Evolutionary conservation across 2,888 invertebrate species (phyloP), one percentile per base, ranked within the genome.

Genomic region (Sminthurinus aureus): DNA sequence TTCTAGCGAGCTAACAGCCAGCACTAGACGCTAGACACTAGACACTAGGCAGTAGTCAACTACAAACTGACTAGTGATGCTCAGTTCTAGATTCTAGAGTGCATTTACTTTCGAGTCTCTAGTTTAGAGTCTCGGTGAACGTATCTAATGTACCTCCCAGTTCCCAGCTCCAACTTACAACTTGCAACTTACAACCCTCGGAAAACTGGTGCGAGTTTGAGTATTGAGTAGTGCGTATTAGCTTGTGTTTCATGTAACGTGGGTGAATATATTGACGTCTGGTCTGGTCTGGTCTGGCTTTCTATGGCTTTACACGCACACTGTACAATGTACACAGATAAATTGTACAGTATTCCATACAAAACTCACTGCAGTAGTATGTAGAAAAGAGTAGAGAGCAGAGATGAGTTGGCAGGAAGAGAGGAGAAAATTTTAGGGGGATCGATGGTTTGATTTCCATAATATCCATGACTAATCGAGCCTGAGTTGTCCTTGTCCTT

Each of bases 381-480:
- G 15, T 71, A 20, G 15, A 20, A n/a, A 26, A 26, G 6, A n/a
- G 74, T 22, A 38, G 3, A 38, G 12, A 71, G 51, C 20, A 69
- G 69, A 79, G 79, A 79, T 79, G 79, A 79, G 69, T 79, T 79
- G 74, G 80, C 73, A 81, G 79, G 69, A 67, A 66, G 69, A 50
- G 69, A 24, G 24, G 69, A 20, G n/a, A 51, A 52, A 75, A 24
- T 71, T 52, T 50, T 15, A 18, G 71, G 69, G 79, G 79, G 71
- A 81, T 81, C 58, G 58, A 81, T 81, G 73, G 73, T 83, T 74
- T 83, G 81, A 86, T 86, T 86, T 86, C 85, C 85, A 85, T 85
- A 86, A 85, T 86, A 85, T 85, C 86, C 83, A 85, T 86, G 86
- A 86, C 86, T 86, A 86, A 86, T 86, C 84, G 82, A 71, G 73